A percentile compares a stretch with the other conserved stretches of the same genome.
Evolutionary conservation across 92 coral and sea anemone species (phyloP).

Genomic region (Porites rus): DNA sequence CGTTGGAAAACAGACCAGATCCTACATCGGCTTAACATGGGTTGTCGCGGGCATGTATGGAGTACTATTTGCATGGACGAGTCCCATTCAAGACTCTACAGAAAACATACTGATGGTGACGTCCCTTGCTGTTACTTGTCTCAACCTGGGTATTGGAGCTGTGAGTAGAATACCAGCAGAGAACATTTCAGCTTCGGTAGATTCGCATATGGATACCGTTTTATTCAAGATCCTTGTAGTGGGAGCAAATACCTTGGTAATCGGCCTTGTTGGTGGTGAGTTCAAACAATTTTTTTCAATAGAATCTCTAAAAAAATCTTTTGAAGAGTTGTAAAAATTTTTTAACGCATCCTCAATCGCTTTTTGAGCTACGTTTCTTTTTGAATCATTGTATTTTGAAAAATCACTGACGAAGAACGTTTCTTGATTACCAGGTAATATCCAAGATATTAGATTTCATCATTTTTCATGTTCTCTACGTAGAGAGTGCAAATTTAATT

Average conservation of each 20-base stretch:
- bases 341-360: no score
- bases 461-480: no score
- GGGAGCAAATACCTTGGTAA: slow-evolving; percentile 7
- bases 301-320: not conserved
- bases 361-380: no score
- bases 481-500: no score
- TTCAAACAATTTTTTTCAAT: not conserved
- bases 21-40: slow-evolving; percentile 8
- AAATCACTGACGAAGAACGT: no score
- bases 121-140: slow-evolving; percentile 15
- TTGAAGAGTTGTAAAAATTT: no score
- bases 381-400: no score
- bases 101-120: slow-evolving; percentile 11
- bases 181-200: not conserved
- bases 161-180: slow-evolving; percentile 16
- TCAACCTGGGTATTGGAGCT: slow-evolving; percentile 29
- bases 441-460: no score
- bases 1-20: slow-evolving; percentile 17
- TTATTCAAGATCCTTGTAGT: slow-evolving; percentile 14
- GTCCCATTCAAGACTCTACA: slow-evolving; percentile 7
- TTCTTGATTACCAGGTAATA: no score
- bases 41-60: slow-evolving; percentile 17
- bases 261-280: slow-evolving; percentile 8
- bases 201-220: slow-evolving; percentile 6
- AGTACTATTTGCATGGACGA: slow-evolving; percentile 5